These are phyloP conservation scores for Prunella strophiata DNA, from an alignment of 2,797 vertebrate genomes.

Conservation along the genomic window DNA sequence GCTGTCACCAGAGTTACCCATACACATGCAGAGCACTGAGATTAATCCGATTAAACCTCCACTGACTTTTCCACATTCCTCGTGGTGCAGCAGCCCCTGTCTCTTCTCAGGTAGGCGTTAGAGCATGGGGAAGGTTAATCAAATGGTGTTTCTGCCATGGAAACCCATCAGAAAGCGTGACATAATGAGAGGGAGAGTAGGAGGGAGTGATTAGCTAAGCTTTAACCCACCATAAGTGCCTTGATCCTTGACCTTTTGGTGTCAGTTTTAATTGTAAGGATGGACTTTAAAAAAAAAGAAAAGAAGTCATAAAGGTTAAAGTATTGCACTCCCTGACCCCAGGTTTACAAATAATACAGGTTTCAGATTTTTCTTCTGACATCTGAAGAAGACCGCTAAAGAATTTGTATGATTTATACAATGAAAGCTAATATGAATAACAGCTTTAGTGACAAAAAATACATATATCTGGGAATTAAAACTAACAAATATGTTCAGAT, in stretches of 20 bases:
- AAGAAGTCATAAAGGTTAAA: not conserved
- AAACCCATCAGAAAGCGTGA: not conserved
- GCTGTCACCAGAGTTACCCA: constrained; percentile 74
- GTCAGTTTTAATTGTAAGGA: not conserved
- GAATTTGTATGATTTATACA: not conserved
- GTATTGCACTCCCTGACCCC: not conserved
- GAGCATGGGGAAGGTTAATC: not conserved
- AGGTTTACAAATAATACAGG: not conserved
- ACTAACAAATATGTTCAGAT: constrained; percentile 49
- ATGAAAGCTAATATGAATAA: not conserved
- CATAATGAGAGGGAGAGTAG: constrained; percentile 7
- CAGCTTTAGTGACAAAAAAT: not conserved
- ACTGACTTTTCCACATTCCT: constrained; percentile 77
- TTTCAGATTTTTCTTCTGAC: not conserved
- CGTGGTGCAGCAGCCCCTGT: constrained; percentile 24
- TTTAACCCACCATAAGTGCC: not conserved
- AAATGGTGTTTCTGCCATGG: not conserved
- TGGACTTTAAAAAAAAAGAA: not conserved
- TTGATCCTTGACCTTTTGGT: constrained; percentile 6
- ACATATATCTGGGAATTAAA: constrained; percentile 26
- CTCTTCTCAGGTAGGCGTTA: not conserved
- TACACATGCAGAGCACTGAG: constrained; percentile 50
- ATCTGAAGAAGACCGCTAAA: not conserved
- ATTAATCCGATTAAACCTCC: constrained; percentile 82
- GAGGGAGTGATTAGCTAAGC: constrained; percentile 1